A percentile compares a stretch with the other conserved stretches of the same genome.
Conservation (phyloP, 2,797 vertebrate species). For the Enteromius trimaculatus region DNA sequence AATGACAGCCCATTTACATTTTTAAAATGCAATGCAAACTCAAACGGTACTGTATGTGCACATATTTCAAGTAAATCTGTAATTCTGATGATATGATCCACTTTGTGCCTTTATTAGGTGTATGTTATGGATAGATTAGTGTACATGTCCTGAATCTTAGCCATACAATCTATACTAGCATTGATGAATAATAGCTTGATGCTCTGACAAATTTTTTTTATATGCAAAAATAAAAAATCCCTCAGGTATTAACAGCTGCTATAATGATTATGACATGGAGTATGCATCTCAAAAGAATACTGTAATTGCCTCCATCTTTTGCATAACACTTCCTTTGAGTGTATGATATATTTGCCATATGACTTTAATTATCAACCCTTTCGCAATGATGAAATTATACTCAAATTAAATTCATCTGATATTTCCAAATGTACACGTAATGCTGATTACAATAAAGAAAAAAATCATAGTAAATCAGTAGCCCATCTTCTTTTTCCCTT, state of each 20-base stretch:
- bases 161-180: neutral
- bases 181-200: neutral
- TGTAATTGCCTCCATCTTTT: neutral
- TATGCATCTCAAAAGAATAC: slow-evolving; percentile 11
- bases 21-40: neutral
- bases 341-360: slow-evolving; percentile 29
- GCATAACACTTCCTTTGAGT: slow-evolving; percentile 21
- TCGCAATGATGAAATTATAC: neutral
- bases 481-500: neutral
- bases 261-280: neutral
- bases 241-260: slow-evolving; percentile 10
- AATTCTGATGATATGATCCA: neutral
- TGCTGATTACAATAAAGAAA: slow-evolving; percentile 40
- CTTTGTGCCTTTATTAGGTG: neutral
- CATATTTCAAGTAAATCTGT: neutral
- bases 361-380: slow-evolving; percentile 21
- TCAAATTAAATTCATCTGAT: slow-evolving; percentile 8
- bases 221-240: neutral
- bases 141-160: slow-evolving; percentile 2
- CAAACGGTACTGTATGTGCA: neutral
- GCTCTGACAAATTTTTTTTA: neutral
- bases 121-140: slow-evolving; percentile 8
- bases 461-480: neutral
- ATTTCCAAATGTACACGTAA: slow-evolving; percentile 50
- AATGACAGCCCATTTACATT: neutral